Base-by-base conservation (phyloP, 2,113 vertebrate species). In the Paratilapia polleni region DNA sequence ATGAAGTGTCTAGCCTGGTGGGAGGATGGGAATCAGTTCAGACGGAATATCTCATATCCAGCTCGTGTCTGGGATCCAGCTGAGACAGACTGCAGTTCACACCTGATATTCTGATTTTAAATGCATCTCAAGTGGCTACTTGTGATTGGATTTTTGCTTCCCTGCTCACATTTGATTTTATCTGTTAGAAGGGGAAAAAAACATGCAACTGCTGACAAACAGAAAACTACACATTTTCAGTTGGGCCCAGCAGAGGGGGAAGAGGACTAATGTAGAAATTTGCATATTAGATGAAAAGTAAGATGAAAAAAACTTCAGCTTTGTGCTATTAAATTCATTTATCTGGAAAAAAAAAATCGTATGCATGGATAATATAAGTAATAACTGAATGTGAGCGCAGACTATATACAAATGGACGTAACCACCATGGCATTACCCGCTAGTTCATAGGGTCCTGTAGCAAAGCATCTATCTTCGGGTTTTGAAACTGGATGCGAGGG, bases 111-210 rank as follows among this genome's bases (percentile, higher is more conserved):
- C 57, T 66, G 60, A 81, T 64, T 83, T 43, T 22, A 41, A 64
- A 76, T 43, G 47, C 36, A 58, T 62, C 76, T 82, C 64, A 34
- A 31, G 78, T 43, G 80, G 78, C 49, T 31, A 73, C 66, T 66
- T 58, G 26, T 41, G 78, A 84, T 84, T 84, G 49, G 70, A 80
- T 83, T 86, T 76, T 63, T 84, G 47, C 49, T 73, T 76, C 68
- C 41, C 47, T 63, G 77, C 79, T 78, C 47, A 77, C 26, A 82
- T 78, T 80, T 61, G 63, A 85, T 60, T 83, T 79, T 38, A 78
- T 86, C 77, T 76, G 19, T 24, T n/a, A 19, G 2, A 19, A n/a
- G 10, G 31, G 14, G 28, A 52, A 63, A 10, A 61, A 1, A 68
- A 47, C 68, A 54, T 34, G 13, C 68, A 2, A 54, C 68, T 73